Evolutionary conservation across 2,888 invertebrate species (phyloP), one percentile per base, ranked within the genome.

Genomic region (Pollenia labialis): DNA sequence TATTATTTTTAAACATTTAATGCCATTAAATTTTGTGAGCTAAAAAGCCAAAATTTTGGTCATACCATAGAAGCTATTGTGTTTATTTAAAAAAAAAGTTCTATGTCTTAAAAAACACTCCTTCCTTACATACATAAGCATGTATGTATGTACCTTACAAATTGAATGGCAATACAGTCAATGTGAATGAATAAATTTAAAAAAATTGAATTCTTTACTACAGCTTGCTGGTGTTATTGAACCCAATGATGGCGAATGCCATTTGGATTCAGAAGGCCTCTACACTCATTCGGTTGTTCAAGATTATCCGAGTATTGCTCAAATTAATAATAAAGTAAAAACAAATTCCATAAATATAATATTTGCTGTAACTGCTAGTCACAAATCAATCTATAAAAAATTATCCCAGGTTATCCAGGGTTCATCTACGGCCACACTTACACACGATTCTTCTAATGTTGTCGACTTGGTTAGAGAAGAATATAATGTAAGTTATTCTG

Each of bases 251-350:
- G 99, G 98, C 0, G 92, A 95, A 68, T 99, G 99, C 90, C 98
- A 98, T 93, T 95, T 99, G 93, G 95, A 96, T 90, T 86, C 91
- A 7, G 93, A 94, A n/a, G 96, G 96, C 10, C 93, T 94, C 71
- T 99, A 99, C 93, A 97, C 97, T 1, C 96, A 97, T 90, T 97
- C 98, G 0, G 95, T 95, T 0, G 92, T 95, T 9, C 97, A 97
- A 94, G 99, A 99, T 93, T 99, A 99, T 92, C 99, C 99, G 1
- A 99, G 99, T 85, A 98, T 99, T 87, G 98, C 99, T 12, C 99
- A 99, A 92, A 96, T 97, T 76, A 97, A 97, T 92, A 94, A 96
- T 72, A 97, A 96, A 94, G 97, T 99, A 44, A 98, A 97, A 91
- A 96, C 99, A 92, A 97, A 99, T 92, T 96, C 98, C 6, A 98